A percentile compares a stretch with the other conserved stretches of the same genome.
phyloP scores from a whole-genome alignment of 1,140 invertebrate genomes.

The Triops longicaudatus region DNA sequence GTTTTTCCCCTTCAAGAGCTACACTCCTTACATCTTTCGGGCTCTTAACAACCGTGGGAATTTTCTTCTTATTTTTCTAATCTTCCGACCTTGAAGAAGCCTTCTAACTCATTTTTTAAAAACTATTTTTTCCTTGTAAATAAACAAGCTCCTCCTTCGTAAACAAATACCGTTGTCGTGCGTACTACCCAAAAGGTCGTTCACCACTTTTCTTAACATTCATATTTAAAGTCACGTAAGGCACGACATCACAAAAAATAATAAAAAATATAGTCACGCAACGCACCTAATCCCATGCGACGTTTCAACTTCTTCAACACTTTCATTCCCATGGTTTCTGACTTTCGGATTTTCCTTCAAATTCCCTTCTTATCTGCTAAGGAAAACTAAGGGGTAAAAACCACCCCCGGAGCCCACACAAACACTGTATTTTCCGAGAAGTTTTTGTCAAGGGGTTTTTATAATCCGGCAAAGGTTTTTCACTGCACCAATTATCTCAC shows the following conservation, averaged over 20 bases:
- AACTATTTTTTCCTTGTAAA: too few species aligned
- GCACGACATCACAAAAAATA: neutral
- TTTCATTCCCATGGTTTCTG: constrained; percentile 40
- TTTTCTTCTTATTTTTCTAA: neutral
- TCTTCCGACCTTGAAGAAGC: neutral
- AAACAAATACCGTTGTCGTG: too few species aligned
- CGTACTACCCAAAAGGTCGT: neutral
- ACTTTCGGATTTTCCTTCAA: neutral
- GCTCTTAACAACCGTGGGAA: neutral
- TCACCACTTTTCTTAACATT: constrained; percentile 1
- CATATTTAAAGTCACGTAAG: neutral
- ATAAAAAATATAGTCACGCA: constrained; percentile 20
- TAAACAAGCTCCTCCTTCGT: too few species aligned
- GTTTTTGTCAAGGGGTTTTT: neutral
- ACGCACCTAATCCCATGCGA: constrained; percentile 49
- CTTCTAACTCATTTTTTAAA: neutral
- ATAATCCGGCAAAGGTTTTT: neutral
- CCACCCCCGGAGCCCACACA: too few species aligned
- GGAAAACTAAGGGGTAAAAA: too few species aligned
- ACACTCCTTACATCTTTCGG: too few species aligned
- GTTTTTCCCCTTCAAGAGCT: too few species aligned
- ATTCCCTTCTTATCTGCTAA: too few species aligned
- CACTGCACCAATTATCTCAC: neutral
- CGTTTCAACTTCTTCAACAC: constrained; percentile 49
- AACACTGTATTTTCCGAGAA: too few species aligned